Percentiles rank a stretch among this genome's conserved stretches.
These are phyloP conservation scores for Gymnarchus niloticus DNA, from an alignment of 2,113 vertebrate genomes.

Conservation along the genomic window DNA sequence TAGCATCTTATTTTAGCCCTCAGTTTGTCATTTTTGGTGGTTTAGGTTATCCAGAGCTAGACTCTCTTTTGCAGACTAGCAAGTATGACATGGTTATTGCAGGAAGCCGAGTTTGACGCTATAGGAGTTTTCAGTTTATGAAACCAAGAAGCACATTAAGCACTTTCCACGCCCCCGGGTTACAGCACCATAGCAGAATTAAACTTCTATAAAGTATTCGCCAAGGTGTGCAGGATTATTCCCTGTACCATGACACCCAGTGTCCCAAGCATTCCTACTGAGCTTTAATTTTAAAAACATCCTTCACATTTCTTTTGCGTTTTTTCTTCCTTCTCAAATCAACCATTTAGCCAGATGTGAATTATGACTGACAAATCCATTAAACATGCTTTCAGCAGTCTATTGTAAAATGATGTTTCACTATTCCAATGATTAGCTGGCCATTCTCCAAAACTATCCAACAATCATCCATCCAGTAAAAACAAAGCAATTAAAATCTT, in stretches of 20 bases:
- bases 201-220: not conserved
- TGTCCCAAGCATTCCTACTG: not conserved
- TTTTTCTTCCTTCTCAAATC: too few relatives aligned
- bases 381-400: not conserved
- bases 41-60: too few relatives aligned
- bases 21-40: not conserved
- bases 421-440: not conserved
- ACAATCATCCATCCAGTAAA: not conserved
- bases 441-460: not conserved
- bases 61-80: not conserved
- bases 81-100: not conserved
- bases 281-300: not conserved
- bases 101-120: too few relatives aligned
- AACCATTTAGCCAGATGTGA: not conserved
- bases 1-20: not conserved
- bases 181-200: not conserved
- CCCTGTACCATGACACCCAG: not conserved
- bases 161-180: too few relatives aligned
- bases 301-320: not conserved
- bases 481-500: not conserved
- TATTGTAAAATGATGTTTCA: not conserved
- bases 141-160: too few relatives aligned
- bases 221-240: not conserved
- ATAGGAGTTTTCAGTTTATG: too few relatives aligned
- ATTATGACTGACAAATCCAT: not conserved